Evolutionary conservation across 2,888 invertebrate species (phyloP).

Genomic region (Auanema sp.): DNA sequence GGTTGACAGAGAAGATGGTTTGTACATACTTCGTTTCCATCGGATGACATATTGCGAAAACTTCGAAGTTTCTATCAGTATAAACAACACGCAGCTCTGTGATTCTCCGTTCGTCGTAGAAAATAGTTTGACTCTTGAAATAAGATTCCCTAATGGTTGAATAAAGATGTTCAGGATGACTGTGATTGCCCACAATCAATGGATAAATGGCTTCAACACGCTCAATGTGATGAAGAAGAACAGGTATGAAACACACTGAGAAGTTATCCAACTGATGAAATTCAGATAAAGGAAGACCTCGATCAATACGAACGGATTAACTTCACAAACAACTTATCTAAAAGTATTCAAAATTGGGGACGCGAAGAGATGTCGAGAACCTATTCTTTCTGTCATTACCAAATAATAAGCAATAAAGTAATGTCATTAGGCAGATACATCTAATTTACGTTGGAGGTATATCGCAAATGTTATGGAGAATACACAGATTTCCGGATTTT

Average conservation of each 20-base stretch:
- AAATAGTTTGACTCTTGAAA: no score
- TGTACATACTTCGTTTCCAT: conserved; percentile 8
- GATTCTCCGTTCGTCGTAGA: not conserved
- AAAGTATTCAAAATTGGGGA: not conserved
- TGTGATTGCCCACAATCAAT: conserved; percentile 12
- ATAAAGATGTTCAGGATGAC: conserved; percentile 2
- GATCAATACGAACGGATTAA: conserved; percentile 4
- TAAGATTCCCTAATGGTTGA: no score
- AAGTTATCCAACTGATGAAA: not conserved
- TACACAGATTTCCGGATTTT: conserved; percentile 10
- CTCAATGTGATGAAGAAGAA: conserved; percentile 11
- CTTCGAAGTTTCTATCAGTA: not conserved
- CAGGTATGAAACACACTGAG: not conserved
- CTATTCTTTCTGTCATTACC: conserved; percentile 13
- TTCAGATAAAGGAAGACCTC: conserved; percentile 15
- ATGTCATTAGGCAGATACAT: not conserved
- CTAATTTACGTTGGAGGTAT: not conserved
- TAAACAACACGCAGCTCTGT: not conserved
- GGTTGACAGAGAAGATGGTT: conserved; percentile 13
- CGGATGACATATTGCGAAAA: not conserved
- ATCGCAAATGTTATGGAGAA: conserved; percentile 12
- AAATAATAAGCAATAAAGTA: conserved; percentile 14
- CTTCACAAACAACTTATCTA: conserved; percentile 5
- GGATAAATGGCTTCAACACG: conserved; percentile 7
- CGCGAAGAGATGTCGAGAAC: not conserved